Evolutionary conservation across 2,797 vertebrate species (phyloP), one percentile per base, ranked within the genome.

Genomic region (Eremophila alpestris): DNA sequence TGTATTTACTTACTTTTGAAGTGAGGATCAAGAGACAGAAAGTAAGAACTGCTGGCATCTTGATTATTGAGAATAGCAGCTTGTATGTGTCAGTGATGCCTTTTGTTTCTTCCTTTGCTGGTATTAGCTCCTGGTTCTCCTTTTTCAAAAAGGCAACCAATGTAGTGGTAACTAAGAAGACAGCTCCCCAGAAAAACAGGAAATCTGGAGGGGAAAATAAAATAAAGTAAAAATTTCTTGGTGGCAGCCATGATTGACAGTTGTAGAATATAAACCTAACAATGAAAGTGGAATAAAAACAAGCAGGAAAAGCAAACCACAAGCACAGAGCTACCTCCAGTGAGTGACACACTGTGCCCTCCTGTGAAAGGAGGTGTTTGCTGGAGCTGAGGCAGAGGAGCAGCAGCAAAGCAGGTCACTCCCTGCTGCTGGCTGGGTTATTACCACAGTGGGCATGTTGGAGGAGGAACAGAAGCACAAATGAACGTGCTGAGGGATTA

Each of bases 111-210:
- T 99, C 98, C 32, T 98, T 98, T 24, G 94, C 97, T 90, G 94
- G 94, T 54, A 95, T 98, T 56, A 97, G 96, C 15, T 96, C 97
- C 51, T 84, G 94, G 75, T 98, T 98, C 97, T 99, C 99, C 79
- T 98, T 99, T 97, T 99, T 99, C 71, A 99, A 89, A 83, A 99
- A 64, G 59, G 99, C 99, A 75, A 99, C 98, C 92, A 99, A 95
- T 13, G 99, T 99, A 32, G 99, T 99, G 83, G 99, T 99, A 65
- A 99, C 92, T 92, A 99, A 96, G 97, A 99, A 99, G 74, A 99
- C 95, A 88, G 98, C 90, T 78, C 99, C 99, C 99, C 99, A 99
- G 97, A 99, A 99, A 97, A 99, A 99, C 93, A 99, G 97, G 97
- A 99, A 99, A 96, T 99, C 99, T 99, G 97, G 77, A 97, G 95